Base-by-base conservation (phyloP, 2,797 vertebrate genomes). In the Lepidocolaptes lacrymiger region DNA sequence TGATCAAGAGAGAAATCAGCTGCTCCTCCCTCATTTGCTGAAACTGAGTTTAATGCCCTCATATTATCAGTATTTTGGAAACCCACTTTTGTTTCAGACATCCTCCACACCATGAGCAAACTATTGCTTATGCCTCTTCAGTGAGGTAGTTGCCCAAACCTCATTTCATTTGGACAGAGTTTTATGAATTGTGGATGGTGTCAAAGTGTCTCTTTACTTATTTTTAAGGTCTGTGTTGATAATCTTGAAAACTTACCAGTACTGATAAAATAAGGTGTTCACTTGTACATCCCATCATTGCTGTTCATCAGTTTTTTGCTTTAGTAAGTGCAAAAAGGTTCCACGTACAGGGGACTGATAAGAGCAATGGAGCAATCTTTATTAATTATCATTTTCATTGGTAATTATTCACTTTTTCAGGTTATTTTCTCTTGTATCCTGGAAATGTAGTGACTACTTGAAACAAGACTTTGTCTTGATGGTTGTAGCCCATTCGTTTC, bases 191-290 rank as follows among this genome's bases (percentile, higher is more conserved):
- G 23, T 64, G 61, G 49, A 52, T 92, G 59, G 92, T 92, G 59
- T 91, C 93, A 86, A 87, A 75, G 81, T 77, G 19, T 93, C 85
- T 95, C 76, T 97, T 86, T 93, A 84, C 54, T 91, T 69, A 80
- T 78, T 91, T 95, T 89, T 71, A 95, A 97, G 84, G 78, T 93
- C 77, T 92, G 41, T 55, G 46, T 75, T 74, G 76, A 92, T 93
- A 81, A 62, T 69, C 66, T 89, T 69, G 66, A 91, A 93, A 85
- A 83, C 46, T 90, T 93, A 41, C 36, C 41, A 55, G 22, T 68
- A 91, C 92, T 96, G 95, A 94, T 95, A 95, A 59, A 91, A 77
- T 93, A 93, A 78, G 52, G 63, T 79, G 78, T 71, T 94, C 61
- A 64, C 64, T 88, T 85, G 51, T 14, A 36, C 89, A 79, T 91